Percentiles rank a stretch among this genome's conserved stretches.
Conservation (phyloP, 2,113 vertebrate species). For the Meleagris gallopavo region DNA sequence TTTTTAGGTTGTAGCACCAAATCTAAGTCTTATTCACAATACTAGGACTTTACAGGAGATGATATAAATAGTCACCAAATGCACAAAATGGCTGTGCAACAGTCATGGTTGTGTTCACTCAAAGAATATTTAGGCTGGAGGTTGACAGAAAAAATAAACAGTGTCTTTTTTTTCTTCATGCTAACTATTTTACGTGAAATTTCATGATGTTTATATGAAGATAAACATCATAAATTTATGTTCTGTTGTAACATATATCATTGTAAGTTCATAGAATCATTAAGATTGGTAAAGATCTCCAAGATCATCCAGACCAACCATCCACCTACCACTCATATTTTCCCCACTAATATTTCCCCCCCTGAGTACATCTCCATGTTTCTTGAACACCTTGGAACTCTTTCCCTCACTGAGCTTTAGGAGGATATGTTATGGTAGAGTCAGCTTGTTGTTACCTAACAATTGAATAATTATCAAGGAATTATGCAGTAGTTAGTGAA, state of each 20-base stretch:
- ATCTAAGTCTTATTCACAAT: not conserved
- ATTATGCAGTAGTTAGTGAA: conserved; percentile 48
- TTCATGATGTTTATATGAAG: not conserved
- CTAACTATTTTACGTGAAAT: not conserved
- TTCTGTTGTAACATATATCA: too few relatives aligned
- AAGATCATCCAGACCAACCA: too few relatives aligned
- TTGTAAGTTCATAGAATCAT: too few relatives aligned
- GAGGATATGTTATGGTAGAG: not conserved
- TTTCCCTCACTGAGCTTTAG: conserved; percentile 3
- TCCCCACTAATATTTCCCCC: too few relatives aligned
- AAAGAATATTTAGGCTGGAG: not conserved
- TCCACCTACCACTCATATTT: too few relatives aligned
- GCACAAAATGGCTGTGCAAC: not conserved
- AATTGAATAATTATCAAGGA: conserved; percentile 43
- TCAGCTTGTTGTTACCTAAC: conserved; percentile 32
- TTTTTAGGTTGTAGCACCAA: not conserved
- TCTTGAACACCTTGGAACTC: not conserved
- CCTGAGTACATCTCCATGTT: too few relatives aligned
- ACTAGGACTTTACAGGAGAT: not conserved
- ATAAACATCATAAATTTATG: not conserved
- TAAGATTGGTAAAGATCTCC: too few relatives aligned
- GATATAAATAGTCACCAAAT: not conserved
- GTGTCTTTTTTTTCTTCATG: not conserved
- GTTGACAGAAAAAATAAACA: not conserved
- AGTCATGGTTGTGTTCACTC: not conserved